Conservation (phyloP, 2,113 vertebrate species). For the Psammodynastes pulverulentus region DNA sequence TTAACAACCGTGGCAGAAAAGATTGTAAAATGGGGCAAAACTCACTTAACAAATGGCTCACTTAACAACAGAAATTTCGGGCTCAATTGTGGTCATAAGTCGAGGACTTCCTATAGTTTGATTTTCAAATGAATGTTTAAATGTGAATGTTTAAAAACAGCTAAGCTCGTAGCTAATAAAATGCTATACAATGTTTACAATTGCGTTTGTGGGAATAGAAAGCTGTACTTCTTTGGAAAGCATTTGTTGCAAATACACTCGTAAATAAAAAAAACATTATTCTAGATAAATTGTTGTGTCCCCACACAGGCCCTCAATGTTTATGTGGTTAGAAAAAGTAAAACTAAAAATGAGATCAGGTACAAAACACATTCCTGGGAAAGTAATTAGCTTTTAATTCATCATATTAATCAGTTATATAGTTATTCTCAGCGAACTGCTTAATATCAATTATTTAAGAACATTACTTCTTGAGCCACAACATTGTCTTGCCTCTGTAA, state of each 20-base stretch:
- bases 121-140: neutral
- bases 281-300: neutral
- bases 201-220: neutral
- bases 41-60: neutral
- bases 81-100: neutral
- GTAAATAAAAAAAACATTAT: neutral
- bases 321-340: neutral
- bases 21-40: neutral
- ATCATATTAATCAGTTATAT: neutral
- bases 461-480: neutral
- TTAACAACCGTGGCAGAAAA: neutral
- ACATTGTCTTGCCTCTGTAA: neutral
- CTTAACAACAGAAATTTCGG: neutral
- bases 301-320: neutral
- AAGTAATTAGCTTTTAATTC: neutral
- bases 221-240: neutral
- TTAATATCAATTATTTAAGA: neutral
- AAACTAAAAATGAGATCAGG: neutral
- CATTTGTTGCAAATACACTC: neutral
- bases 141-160: neutral
- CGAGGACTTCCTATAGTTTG: neutral
- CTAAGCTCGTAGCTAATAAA: neutral
- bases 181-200: neutral
- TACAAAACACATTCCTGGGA: neutral
- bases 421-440: neutral